A percentile compares a stretch with the other conserved stretches of the same genome.
These are phyloP conservation scores for Diploscapter pachys DNA, from an alignment of 1,140 invertebrate species.

Conservation along the genomic window DNA sequence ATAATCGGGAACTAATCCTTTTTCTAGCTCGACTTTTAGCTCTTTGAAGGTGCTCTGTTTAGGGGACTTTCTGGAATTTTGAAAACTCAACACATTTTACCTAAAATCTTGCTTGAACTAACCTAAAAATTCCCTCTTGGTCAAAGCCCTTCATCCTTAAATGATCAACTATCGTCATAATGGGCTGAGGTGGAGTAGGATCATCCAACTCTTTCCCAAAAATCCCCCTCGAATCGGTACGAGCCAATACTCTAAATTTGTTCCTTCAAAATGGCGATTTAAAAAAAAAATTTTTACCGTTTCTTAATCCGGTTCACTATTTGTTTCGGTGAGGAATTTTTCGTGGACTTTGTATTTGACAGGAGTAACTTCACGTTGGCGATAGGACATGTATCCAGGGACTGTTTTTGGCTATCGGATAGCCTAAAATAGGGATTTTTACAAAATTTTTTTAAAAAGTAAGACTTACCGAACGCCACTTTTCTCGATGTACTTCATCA, in stretches of 20 bases:
- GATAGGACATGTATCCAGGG: constrained; percentile 34
- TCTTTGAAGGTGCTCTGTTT: constrained; percentile 39
- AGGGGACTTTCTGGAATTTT: constrained; percentile 33
- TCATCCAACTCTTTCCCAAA: constrained; percentile 35
- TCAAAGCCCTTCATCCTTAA: constrained; percentile 35
- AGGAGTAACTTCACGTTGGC: constrained; percentile 26
- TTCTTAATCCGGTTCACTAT: constrained; percentile 36
- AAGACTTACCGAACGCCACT: constrained; percentile 18
- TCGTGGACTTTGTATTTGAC: constrained; percentile 21
- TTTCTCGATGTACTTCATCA: constrained; percentile 35
- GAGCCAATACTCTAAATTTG: constrained; percentile 31
- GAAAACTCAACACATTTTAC: too few species aligned
- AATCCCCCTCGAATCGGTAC: constrained; percentile 36
- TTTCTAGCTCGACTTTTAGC: constrained; percentile 31
- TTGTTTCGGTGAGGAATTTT: constrained; percentile 23
- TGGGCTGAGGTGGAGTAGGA: constrained; percentile 39
- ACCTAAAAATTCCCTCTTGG: constrained; percentile 38
- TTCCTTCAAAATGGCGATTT: neutral
- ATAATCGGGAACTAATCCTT: constrained; percentile 39
- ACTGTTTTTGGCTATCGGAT: constrained; percentile 28
- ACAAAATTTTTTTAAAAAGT: neutral
- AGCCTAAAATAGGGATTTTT: constrained; percentile 8
- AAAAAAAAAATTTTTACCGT: neutral
- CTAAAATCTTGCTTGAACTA: too few species aligned
- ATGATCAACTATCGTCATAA: constrained; percentile 41